A percentile compares a stretch with the other conserved stretches of the same genome.
These are phyloP conservation scores for Podabrus alpinus DNA, from an alignment of 2,888 invertebrate genomes.

Conservation along the genomic window DNA sequence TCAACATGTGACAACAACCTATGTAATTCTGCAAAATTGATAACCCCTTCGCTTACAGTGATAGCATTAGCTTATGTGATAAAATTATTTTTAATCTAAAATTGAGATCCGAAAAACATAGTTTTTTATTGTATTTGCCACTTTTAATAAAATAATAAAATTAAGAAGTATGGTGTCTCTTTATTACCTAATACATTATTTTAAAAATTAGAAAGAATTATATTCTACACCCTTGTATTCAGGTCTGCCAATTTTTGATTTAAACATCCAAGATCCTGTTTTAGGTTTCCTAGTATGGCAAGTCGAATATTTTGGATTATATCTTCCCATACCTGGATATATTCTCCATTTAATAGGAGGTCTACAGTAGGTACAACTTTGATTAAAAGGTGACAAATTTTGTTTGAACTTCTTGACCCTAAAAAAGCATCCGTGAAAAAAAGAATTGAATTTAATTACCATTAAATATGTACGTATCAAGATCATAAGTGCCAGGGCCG, in stretches of 20 bases:
- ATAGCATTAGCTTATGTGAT: neutral
- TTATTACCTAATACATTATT: no score
- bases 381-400: constrained; percentile 42
- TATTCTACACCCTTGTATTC: constrained; percentile 37
- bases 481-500: constrained; percentile 58
- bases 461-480: constrained; percentile 14
- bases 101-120: neutral
- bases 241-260: constrained; percentile 41
- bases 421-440: neutral
- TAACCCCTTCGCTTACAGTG: neutral
- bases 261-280: constrained; percentile 46
- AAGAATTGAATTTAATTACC: neutral
- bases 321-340: constrained; percentile 51
- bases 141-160: neutral
- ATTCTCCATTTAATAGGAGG: constrained; percentile 46
- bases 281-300: constrained; percentile 36
- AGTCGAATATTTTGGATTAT: constrained; percentile 38
- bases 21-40: neutral
- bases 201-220: constrained; percentile 30
- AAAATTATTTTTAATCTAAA: neutral
- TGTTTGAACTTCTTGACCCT: constrained; percentile 22
- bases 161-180: neutral
- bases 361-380: constrained; percentile 41
- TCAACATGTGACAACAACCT: neutral
- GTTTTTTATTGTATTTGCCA: no score